phyloP scores from a whole-genome alignment of 2,888 invertebrate species.

The Cartodere bifasciata region DNA sequence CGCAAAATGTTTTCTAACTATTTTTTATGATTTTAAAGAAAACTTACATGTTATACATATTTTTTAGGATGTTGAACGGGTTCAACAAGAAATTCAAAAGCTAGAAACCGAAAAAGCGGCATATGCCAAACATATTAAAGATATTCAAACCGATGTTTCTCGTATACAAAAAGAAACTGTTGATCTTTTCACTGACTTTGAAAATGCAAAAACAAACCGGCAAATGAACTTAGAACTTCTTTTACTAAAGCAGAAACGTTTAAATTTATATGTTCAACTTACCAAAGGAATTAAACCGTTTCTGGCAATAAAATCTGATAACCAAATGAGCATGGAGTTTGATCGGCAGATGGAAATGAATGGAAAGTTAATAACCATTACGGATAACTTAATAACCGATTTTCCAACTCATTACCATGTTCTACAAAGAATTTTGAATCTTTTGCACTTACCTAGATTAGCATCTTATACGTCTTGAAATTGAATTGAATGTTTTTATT shows the following conservation, averaged over 20 bases:
- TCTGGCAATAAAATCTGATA: conserved; percentile 29
- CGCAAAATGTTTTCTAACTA: conserved; percentile 21
- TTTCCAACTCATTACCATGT: conserved; percentile 45
- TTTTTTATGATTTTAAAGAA: not conserved
- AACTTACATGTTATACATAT: no score
- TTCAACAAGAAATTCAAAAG: conserved; percentile 21
- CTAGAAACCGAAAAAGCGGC: conserved; percentile 22
- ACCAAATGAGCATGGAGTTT: conserved; percentile 41
- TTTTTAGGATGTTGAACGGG: conserved; percentile 17
- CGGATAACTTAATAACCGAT: conserved; percentile 44
- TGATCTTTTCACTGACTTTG: conserved; percentile 15
- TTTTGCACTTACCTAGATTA: conserved; percentile 32
- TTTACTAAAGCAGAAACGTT: conserved; percentile 57
- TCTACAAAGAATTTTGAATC: conserved; percentile 37
- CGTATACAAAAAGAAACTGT: conserved; percentile 14
- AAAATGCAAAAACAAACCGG: conserved; percentile 33
- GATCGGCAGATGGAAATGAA: conserved; percentile 45
- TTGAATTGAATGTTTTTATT: no score
- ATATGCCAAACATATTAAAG: conserved; percentile 21
- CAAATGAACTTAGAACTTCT: conserved; percentile 42
- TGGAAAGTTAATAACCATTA: conserved; percentile 42
- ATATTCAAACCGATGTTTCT: conserved; percentile 9
- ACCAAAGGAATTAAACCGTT: conserved; percentile 31
- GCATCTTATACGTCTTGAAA: no score
- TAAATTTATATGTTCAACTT: conserved; percentile 44